A percentile compares a stretch with the other conserved stretches of the same genome.
These are phyloP conservation scores for Todiramphus chloris DNA, from an alignment of 2,113 vertebrate genomes.

Conservation along the genomic window DNA sequence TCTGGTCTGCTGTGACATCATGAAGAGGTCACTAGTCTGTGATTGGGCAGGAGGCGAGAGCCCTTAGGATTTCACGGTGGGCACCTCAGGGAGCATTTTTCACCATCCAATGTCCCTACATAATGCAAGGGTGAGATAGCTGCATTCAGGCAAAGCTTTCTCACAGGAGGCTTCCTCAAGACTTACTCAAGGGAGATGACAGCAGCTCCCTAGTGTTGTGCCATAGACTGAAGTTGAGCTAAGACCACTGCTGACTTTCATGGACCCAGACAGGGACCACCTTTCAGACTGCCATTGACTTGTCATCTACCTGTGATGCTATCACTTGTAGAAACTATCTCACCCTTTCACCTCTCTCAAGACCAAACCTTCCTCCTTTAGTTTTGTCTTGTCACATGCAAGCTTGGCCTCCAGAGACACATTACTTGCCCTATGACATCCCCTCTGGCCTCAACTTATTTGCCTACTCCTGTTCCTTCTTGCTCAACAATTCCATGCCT, in stretches of 20 bases:
- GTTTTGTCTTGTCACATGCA: background rate
- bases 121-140: background rate
- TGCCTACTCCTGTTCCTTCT: background rate
- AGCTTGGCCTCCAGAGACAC: background rate
- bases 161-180: background rate
- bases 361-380: background rate
- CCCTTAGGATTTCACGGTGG: background rate
- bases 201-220: background rate
- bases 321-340: background rate
- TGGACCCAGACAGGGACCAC: too few relatives aligned
- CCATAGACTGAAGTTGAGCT: background rate
- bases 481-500: background rate
- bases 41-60: background rate
- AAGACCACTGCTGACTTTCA: background rate
- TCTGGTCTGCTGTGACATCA: background rate
- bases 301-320: background rate
- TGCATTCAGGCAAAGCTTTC: background rate
- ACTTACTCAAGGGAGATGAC: background rate
- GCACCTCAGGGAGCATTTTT: fast-evolving
- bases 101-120: background rate
- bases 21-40: background rate
- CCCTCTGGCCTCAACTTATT: background rate
- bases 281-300: background rate
- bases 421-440: background rate
- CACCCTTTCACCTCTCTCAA: background rate